Base-by-base conservation (phyloP, 2,797 vertebrate genomes). In the Tapirus indicus region DNA sequence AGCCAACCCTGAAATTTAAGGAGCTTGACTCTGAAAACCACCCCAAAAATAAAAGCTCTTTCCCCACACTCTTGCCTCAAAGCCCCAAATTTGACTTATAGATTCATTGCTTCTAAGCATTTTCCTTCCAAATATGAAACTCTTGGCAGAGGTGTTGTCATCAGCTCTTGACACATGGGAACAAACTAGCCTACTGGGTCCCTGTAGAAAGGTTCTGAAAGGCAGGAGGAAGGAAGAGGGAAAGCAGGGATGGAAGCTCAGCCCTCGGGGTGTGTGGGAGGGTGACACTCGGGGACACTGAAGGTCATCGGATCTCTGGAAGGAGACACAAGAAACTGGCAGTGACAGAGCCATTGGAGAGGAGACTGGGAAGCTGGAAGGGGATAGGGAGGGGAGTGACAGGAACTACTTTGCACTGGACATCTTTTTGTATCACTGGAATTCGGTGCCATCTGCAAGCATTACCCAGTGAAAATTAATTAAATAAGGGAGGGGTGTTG, bases 191-290 rank as follows among this genome's bases (percentile, higher is more conserved):
- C 75, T 47, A 6, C 47, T 32, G 2, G 62, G 60, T 27, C 5
- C 3, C 66, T 11, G 29, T 13, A 18, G 58, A 41, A 54, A 4
- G 80, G 17, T 20, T 16, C 1, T 17, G 7, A 20, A 47, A 56
- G 18, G 64, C 38, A 71, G 47, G 79, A 79, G 64, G 25, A 13
- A 75, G 75, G 74, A 54, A n/a, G 82, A 17, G 2, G 10, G 54
- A 35, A 71, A 44, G 52, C 1, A 1, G n/a, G 29, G 66, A 23
- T 6, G 35, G 21, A 29, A 47, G 77, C 66, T 13, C 6, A 5
- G 74, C 25, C 41, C 11, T 1, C 0, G 7, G 47, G 29, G 20
- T 11, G 9, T 10, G 7, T 5, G 4, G 16, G 1, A 47, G 47
- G n/a, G 8, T 10, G 49, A n/a, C 20, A 13, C 25, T 4, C 2